A percentile compares a stretch with the other conserved stretches of the same genome.
Evolutionary conservation across 1,140 invertebrate genomes (phyloP).

Genomic region (Heliconius congener): DNA sequence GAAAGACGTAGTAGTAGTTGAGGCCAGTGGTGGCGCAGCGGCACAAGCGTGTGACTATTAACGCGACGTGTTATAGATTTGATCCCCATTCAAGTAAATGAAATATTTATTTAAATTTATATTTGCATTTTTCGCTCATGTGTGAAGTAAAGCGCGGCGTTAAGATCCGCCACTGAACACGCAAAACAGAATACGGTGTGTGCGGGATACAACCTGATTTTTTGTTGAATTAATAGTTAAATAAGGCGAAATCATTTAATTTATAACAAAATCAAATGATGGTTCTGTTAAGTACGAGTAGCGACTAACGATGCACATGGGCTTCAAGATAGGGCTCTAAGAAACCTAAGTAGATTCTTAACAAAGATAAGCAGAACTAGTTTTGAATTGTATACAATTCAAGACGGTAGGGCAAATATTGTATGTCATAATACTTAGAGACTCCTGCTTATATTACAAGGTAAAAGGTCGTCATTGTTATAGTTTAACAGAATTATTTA

Average conservation of each 20-base stretch:
- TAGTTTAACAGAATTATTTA: neutral
- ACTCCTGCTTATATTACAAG: neutral
- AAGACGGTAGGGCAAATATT: constrained; percentile 5
- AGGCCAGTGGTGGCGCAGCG: too few relatives aligned
- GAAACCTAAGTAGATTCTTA: constrained; percentile 30
- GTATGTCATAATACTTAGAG: constrained; percentile 2
- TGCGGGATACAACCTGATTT: too few relatives aligned
- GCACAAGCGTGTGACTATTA: too few relatives aligned
- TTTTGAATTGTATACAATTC: constrained; percentile 23
- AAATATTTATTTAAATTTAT: too few relatives aligned
- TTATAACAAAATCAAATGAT: constrained; percentile 13
- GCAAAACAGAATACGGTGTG: too few relatives aligned
- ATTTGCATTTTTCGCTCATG: too few relatives aligned
- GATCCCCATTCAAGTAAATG: too few relatives aligned
- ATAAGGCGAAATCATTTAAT: constrained; percentile 13
- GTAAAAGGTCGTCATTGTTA: neutral
- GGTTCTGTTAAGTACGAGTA: constrained; percentile 20
- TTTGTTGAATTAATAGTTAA: too few relatives aligned
- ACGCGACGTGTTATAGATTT: too few relatives aligned
- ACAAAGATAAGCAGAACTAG: constrained; percentile 31
- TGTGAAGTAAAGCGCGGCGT: too few relatives aligned
- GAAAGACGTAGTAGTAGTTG: too few relatives aligned
- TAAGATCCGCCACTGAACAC: too few relatives aligned
- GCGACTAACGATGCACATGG: constrained; percentile 29
- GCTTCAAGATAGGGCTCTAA: neutral